Base-by-base conservation (phyloP, 1,140 invertebrate species). In the Drosophila sechellia region DNA sequence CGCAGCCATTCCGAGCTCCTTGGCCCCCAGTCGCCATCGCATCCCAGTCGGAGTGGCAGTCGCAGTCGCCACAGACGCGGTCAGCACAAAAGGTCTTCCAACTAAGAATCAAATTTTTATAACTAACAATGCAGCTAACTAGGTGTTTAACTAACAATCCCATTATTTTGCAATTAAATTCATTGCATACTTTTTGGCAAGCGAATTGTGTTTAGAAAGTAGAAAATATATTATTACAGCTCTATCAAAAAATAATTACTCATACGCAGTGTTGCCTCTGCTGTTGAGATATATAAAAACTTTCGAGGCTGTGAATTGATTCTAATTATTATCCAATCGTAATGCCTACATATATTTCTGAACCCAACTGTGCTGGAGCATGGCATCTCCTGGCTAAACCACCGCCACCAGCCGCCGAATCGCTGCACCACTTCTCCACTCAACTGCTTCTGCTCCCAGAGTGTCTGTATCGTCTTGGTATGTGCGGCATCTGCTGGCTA, bases 381-480 rank as follows among this genome's bases (percentile, higher is more conserved):
- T 27, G 77, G 55, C 63, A 61, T 60, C 45, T 66, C 58, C 63
- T 66, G 45, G 20, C 53, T 40, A 11, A 46, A 40, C 39, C 39
- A 52, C 31, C 40, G 15, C 37, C 35, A 48, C 27, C 35, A 54
- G 39, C 52, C 52, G 15, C 53, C 22, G 52, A 22, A 55, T 46
- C 43, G 15, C 60, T 72, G 45, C 61, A 42, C 57, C 34, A 50
- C 58, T 35, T 50, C 60, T 45, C 58, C 64, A 68, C 59, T 68
- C 55, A 31, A 60, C 56, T 66, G 77, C 78, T 72, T 83, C 56
- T 66, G 77, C 78, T 72, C 81, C 81, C 83, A 83, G 79, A 79
- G 83, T 86, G 83, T 86, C 83, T 87, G 83, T 87, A 83, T 81
- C 83, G 64, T 77, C 83, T 86, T 86, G 83, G 83, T 86, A 86